These are phyloP conservation scores for Astropecten irregularis DNA, from an alignment of 53 echinoderm and acorn worm species.

Conservation along the genomic window DNA sequence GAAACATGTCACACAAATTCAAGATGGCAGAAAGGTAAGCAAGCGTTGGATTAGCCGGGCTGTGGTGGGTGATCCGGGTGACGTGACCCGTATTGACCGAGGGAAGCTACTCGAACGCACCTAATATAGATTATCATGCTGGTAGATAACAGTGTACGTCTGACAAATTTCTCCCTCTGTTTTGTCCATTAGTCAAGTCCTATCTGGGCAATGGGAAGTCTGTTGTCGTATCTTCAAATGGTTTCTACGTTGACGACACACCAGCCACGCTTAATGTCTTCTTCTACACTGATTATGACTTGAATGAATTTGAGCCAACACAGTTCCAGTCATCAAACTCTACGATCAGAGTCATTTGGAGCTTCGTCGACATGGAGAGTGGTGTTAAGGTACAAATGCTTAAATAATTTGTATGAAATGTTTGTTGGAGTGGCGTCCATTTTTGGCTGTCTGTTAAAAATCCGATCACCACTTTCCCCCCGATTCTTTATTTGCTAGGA, in stretches of 20 bases:
- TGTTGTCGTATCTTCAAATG: constrained; percentile 45
- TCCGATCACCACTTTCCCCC: no score
- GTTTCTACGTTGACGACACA: constrained; percentile 55
- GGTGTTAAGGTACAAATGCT: constrained; percentile 28
- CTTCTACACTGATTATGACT: constrained; percentile 31
- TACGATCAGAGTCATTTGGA: constrained; percentile 53
- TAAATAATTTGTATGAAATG: constrained; percentile 53
- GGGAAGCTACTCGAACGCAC: no score
- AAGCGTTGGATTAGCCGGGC: no score
- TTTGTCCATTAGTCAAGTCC: constrained; percentile 18
- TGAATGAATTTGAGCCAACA: constrained; percentile 20
- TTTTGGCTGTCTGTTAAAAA: no score
- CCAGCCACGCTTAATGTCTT: constrained; percentile 41
- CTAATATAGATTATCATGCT: no score
- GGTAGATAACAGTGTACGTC: no score
- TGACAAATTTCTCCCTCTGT: no score
- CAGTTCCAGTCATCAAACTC: constrained; percentile 52
- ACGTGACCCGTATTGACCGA: no score
- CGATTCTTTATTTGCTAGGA: constrained; percentile 17
- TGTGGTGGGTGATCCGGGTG: no score
- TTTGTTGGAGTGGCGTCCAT: constrained; percentile 19
- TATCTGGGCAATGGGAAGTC: constrained; percentile 36
- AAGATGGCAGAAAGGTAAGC: no score
- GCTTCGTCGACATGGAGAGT: constrained; percentile 51
- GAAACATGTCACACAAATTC: no score